Base-by-base conservation (phyloP, 1,140 invertebrate species). In the Zaprionus tsacasi region DNA sequence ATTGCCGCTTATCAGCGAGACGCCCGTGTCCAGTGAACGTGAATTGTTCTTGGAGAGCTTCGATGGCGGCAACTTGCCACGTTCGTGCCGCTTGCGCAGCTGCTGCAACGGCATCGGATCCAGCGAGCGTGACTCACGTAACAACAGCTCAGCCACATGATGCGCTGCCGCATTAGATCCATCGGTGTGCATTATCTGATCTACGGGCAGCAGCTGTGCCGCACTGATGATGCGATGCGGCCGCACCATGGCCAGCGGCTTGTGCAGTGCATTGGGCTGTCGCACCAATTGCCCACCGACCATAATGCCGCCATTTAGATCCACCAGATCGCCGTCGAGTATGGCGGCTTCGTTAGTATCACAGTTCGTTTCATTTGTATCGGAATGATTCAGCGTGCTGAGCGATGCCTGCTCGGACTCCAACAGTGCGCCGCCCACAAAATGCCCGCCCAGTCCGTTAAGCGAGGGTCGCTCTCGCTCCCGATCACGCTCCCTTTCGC, bases 331-430 rank as follows among this genome's bases (percentile, higher is more conserved):
- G 38, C 59, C 78, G 76, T 67, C 76, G 67, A 58, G 59, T 30
- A 45, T 72, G 69, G 69, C 67, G 78, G 63, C 81, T 58, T 79
- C 77, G 68, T 82, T 87, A 79, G 76, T 92, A 92, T 92, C 91
- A 92, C 91, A 92, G 90, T 87, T 91, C 75, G 80, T 92, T 89
- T 92, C 91, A 74, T 85, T 81, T 88, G 80, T 87, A 82, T 89
- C 91, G 89, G 90, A 92, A 87, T 92, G 92, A 82, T 92, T 92
- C 71, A 92, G 82, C 66, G 91, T 92, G 79, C 81, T 92, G 60
- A 80, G 88, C 71, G 92, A 92, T 56, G 81, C 81, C 56, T 78
- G 83, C 27, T 77, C 70, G 36, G 80, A 83, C 45, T 91, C 82
- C 15, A 88, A 58, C 52, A 89, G 54, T 33, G 87, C 70, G 48